Base-by-base conservation (phyloP, 2,888 invertebrate species). In the Axea sp. region DNA sequence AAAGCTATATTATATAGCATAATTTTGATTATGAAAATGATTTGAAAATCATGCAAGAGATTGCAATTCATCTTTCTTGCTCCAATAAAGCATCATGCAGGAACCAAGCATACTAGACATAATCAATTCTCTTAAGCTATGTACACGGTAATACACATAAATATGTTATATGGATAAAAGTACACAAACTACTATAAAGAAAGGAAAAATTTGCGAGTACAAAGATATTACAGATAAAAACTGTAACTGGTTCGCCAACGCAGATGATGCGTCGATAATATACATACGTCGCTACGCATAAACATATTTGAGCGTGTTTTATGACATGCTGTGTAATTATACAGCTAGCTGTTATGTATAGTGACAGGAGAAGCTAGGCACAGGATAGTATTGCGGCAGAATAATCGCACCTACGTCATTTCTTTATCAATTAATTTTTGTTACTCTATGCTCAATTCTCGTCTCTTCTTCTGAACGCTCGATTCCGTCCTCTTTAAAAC, bases 301-400 rank as follows among this genome's bases (percentile, higher is more conserved):
- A 22, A 65, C 19, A 55, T 43, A 55, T 19, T 62, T 45, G 28
- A 55, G 37, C 55, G 47, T 39, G 37, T 55, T 67, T 67, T 47
- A 64, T 39, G 78, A 81, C 87, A 87, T 87, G 87, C 87, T 82
- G 83, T 84, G 86, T 85, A 82, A 86, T 84, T 81, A 83, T 83
- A 83, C 82, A 84, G 85, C 86, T 87, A 86, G 87, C 86, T 85
- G 86, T 87, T 87, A 87, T 85, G 85, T 78, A 84, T 87, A 87
- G 87, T 87, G 87, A 87, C 87, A 87, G 87, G 87, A 87, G 87
- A 87, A 87, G 87, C 86, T 87, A 86, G 87, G 86, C 86, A 87
- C 83, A 87, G 87, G 85, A 84, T 83, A 87, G 86, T 83, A 78
- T 84, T 85, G 84, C 85, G 81, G 84, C 82, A 84, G 82, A 83